These are phyloP conservation scores for Eristalinus sepulchralis DNA, from an alignment of 2,888 invertebrate species.

Conservation along the genomic window DNA sequence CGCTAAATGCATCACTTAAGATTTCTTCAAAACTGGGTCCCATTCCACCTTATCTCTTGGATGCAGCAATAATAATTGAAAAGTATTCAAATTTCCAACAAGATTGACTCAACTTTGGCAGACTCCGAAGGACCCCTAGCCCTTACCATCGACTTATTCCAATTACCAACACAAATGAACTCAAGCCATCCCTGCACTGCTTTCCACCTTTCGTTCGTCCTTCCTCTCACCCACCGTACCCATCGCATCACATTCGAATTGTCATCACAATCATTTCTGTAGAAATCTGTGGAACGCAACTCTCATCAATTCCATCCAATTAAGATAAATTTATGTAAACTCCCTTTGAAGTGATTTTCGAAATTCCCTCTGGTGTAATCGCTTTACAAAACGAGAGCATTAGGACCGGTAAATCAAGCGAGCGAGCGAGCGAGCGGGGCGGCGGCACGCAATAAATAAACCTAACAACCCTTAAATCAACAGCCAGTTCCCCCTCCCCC, in stretches of 20 bases:
- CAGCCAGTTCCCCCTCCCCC: background rate
- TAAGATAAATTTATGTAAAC: constrained; percentile 62
- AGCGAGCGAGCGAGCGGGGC: constrained; percentile 24
- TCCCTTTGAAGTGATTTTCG: constrained; percentile 67
- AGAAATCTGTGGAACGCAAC: constrained; percentile 16
- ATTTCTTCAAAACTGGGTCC: no score
- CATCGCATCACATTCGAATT: constrained; percentile 1
- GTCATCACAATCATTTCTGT: constrained; percentile 39
- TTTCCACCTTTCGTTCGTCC: background rate
- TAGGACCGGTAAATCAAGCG: constrained; percentile 59
- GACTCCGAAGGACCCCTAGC: no score
- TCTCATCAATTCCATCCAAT: constrained; percentile 64
- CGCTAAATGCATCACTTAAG: no score
- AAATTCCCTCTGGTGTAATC: constrained; percentile 64
- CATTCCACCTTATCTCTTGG: no score
- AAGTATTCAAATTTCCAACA: no score
- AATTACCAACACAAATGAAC: background rate
- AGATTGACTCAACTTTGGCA: no score
- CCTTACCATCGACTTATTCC: background rate
- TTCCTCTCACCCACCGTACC: background rate
- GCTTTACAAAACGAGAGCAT: constrained; percentile 66
- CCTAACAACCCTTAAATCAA: constrained; percentile 70
- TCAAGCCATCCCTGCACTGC: background rate
- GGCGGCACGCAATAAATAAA: constrained; percentile 63
- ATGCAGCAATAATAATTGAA: no score